Conservation (phyloP, 2,113 vertebrate species). For the Phalacrocorax brasilianus region DNA sequence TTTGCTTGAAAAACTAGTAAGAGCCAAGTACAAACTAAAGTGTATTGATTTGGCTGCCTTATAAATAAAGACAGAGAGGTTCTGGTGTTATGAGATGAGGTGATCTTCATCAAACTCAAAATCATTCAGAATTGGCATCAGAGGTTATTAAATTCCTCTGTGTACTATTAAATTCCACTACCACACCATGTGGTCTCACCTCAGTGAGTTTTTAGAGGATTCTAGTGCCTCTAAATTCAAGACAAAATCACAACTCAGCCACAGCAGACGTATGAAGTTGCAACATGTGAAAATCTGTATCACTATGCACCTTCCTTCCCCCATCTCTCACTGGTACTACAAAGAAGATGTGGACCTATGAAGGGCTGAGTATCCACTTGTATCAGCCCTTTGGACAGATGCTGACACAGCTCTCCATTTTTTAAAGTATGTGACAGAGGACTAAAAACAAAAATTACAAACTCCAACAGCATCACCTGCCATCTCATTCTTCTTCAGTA, state of each 20-base stretch:
- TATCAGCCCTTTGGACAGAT: neutral
- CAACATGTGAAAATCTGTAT: neutral
- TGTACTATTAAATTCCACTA: neutral
- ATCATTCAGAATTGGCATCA: neutral
- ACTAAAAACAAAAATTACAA: neutral
- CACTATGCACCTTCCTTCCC: neutral
- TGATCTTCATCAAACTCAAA: neutral
- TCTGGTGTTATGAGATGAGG: neutral
- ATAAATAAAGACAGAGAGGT: neutral
- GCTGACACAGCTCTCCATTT: neutral
- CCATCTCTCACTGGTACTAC: neutral
- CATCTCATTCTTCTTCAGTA: neutral
- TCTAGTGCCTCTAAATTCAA: neutral
- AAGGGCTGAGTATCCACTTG: fast-evolving
- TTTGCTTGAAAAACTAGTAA: neutral
- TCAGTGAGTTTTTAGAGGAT: neutral
- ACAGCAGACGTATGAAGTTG: neutral
- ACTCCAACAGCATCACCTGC: neutral
- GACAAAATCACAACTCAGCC: neutral
- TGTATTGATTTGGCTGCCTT: neutral
- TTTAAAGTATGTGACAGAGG: neutral
- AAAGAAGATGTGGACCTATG: neutral
- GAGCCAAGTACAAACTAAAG: neutral
- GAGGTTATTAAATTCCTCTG: neutral
- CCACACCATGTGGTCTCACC: neutral